Conservation (phyloP, 2,888 invertebrate species). For the Eristalinus aeneus region DNA sequence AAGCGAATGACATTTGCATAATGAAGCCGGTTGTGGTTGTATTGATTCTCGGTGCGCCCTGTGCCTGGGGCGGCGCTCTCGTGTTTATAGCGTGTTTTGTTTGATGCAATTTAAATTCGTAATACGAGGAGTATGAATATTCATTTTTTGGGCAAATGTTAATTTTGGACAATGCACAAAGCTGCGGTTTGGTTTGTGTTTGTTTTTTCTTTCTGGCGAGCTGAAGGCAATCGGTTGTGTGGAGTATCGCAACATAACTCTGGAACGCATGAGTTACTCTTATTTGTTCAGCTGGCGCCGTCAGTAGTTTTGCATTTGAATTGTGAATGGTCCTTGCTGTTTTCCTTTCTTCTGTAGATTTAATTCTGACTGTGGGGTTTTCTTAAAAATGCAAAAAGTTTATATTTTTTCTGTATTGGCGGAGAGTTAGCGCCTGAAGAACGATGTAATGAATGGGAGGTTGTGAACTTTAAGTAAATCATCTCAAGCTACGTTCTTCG, state of each 20-base stretch:
- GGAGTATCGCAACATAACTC: constrained; percentile 36
- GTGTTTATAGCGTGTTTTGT: constrained; percentile 55
- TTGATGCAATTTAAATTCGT: constrained; percentile 52
- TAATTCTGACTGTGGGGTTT: background rate
- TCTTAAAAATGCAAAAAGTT: too few species aligned
- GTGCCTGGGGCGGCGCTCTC: constrained; percentile 7
- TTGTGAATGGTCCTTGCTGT: background rate
- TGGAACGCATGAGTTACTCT: constrained; percentile 16
- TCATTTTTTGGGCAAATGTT: constrained; percentile 57
- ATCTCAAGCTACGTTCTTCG: too few species aligned
- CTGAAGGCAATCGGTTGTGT: constrained; percentile 4
- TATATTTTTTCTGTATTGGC: too few species aligned
- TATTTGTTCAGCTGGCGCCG: constrained; percentile 7
- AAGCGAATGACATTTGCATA: constrained; percentile 51
- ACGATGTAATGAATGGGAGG: background rate
- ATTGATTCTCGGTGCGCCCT: constrained; percentile 48
- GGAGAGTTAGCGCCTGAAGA: too few species aligned
- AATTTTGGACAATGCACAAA: constrained; percentile 44
- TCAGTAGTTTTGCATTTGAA: constrained; percentile 15
- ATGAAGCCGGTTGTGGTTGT: constrained; percentile 35
- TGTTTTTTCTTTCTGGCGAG: background rate
- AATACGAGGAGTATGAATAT: constrained; percentile 53
- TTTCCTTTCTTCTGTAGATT: background rate
- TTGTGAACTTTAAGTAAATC: too few species aligned
- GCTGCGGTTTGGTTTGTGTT: too few species aligned